Evolutionary conservation across 23 tunicate species (phyloP), one percentile per base, ranked within the genome.

Genomic region (Ascidia mentula): DNA sequence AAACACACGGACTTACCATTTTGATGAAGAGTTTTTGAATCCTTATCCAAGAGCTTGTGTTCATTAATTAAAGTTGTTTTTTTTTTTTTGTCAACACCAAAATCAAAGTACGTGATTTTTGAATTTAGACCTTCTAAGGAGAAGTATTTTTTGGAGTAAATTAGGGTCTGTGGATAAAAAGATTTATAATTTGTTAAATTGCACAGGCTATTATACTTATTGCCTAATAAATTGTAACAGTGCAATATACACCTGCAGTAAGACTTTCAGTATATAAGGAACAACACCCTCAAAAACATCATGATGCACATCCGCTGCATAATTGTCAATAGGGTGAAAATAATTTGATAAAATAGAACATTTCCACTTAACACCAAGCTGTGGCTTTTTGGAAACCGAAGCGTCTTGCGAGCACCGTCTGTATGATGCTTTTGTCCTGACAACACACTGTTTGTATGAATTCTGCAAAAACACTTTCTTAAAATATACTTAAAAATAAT

Each of bases 181-280:
- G n/a, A n/a, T n/a, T n/a, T n/a, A n/a, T n/a, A n/a, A n/a, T n/a
- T n/a, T n/a, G n/a, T n/a, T n/a, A n/a, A n/a, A n/a, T n/a, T n/a
- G n/a, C n/a, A n/a, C n/a, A n/a, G n/a, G n/a, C n/a, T n/a, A n/a
- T n/a, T n/a, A n/a, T n/a, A n/a, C n/a, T n/a, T n/a, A n/a, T n/a
- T n/a, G n/a, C n/a, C n/a, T n/a, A n/a, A n/a, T n/a, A n/a, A n/a
- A n/a, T n/a, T n/a, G n/a, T n/a, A n/a, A n/a, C n/a, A n/a, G n/a
- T n/a, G n/a, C n/a, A n/a, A n/a, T n/a, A n/a, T n/a, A n/a, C n/a
- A n/a, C n/a, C n/a, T n/a, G n/a, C 15, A 74, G 22, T 12, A 74
- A 34, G 46, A 74, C 34, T 34, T 74, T 74, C 78, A 74, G 9
- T 34, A 34, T 34, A 69, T 74, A 74, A 34, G 78, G n/a, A n/a